phyloP scores from a whole-genome alignment of 2,113 vertebrate species.

The Boleophthalmus pectinirostris region DNA sequence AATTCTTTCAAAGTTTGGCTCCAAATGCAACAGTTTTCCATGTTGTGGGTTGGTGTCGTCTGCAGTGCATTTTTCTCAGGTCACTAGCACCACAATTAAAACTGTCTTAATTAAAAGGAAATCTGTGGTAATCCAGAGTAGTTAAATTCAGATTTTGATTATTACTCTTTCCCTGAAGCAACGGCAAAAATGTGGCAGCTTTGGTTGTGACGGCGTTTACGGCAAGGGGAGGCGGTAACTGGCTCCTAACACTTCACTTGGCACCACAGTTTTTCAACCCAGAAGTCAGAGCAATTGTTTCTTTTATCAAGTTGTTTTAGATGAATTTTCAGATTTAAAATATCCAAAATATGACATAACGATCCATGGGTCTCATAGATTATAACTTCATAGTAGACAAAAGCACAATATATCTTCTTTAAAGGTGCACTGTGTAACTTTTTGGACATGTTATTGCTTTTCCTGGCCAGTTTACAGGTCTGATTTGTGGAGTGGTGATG shows the following conservation, averaged over 20 bases:
- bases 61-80: neutral
- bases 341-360: no score
- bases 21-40: conserved; percentile 23
- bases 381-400: no score
- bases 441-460: neutral
- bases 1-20: conserved; percentile 53
- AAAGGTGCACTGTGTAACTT: neutral
- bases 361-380: no score
- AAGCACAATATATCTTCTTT: neutral
- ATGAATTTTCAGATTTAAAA: no score
- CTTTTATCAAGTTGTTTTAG: no score
- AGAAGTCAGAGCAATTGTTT: no score
- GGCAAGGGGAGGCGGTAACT: no score
- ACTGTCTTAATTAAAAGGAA: neutral
- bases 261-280: no score
- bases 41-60: neutral
- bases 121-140: neutral
- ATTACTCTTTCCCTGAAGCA: neutral
- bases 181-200: no score
- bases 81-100: neutral
- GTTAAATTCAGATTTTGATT: neutral
- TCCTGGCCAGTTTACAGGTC: neutral
- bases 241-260: no score
- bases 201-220: no score
- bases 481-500: neutral